These are phyloP conservation scores for Dascyllus trimaculatus DNA, from an alignment of 2,113 vertebrate genomes.

Conservation along the genomic window DNA sequence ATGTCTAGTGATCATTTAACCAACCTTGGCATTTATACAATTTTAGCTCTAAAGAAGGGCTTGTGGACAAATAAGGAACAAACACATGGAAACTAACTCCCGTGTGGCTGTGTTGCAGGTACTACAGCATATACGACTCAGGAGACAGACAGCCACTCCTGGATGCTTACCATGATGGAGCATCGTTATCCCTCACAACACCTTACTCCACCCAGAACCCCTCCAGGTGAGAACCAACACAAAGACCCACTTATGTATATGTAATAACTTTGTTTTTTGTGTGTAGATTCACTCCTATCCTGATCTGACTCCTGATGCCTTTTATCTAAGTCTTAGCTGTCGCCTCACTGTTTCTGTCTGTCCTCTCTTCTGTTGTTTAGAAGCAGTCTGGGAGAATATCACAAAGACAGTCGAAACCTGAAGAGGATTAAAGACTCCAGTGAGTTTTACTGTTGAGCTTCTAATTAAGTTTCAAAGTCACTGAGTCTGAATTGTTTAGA, in stretches of 20 bases:
- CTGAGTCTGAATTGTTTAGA: background rate
- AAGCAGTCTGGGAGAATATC: conserved; percentile 89
- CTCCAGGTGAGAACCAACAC: conserved; percentile 80
- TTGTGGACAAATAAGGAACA: background rate
- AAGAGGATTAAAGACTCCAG: conserved; percentile 90
- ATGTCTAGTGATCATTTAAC: background rate
- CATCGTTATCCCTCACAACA: conserved; percentile 90
- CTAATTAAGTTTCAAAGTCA: background rate
- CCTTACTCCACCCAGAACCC: conserved; percentile 85
- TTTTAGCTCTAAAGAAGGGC: no score
- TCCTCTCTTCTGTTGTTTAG: conserved; percentile 64
- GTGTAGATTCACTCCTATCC: background rate
- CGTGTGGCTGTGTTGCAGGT: conserved; percentile 78
- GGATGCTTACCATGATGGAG: conserved; percentile 93
- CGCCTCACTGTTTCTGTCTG: background rate
- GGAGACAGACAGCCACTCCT: conserved; percentile 90
- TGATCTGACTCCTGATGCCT: background rate
- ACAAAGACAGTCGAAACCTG: conserved; percentile 90
- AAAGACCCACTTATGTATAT: background rate
- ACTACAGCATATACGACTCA: conserved; percentile 91
- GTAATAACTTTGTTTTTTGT: background rate
- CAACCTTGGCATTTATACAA: background rate
- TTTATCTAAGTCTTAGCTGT: background rate
- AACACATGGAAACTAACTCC: background rate
- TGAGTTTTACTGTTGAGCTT: conserved; percentile 72